Base-by-base conservation (phyloP, 2,113 vertebrate species). In the Microtus montanus region DNA sequence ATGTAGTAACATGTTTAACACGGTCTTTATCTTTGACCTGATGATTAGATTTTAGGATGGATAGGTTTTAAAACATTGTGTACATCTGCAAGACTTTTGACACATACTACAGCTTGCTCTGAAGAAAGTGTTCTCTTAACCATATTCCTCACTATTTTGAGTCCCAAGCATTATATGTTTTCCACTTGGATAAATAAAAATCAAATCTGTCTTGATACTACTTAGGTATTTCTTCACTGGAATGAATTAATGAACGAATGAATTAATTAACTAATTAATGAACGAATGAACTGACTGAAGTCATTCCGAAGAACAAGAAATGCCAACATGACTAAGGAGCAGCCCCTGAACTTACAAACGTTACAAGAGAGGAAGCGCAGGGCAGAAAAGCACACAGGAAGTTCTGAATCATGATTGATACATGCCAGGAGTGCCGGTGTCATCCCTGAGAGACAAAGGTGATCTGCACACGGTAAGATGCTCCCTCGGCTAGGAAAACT, bases 61-160 rank as follows among this genome's bases (percentile, higher is more conserved):
- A 35, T 68, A 54, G 44, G 52, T 88, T 54, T 84, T 64, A 2
- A 93, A 52, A 86, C 10, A 82, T 78, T 24, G 35, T 77, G 24
- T 30, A 2, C 28, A 91, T 41, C 17, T 30, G 92, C 54, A 92
- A 90, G 66, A 66, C 49, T 95, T 95, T n/a, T 58, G 64, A 86
- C 78, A 68, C 5, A 49, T 35, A 58, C 11, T 74, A 90, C 33
- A 79, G 94, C 49, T 75, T 87, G 58, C 61, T 70, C 80, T 66
- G 71, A 83, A 92, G 63, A 94, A 83, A 92, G 17, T 35, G 35
- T 79, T 89, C 33, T 84, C 78, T 92, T 68, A 38, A 86, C 63
- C 22, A 41, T 20, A 79, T 90, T 38, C 38, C 41, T 44, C 70
- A 47, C 30, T 17, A 33, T 2, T 61, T 63, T 35, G 30, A 80